Base-by-base conservation (phyloP, 1,140 invertebrate species). In the Drosophila pseudoobscura region DNA sequence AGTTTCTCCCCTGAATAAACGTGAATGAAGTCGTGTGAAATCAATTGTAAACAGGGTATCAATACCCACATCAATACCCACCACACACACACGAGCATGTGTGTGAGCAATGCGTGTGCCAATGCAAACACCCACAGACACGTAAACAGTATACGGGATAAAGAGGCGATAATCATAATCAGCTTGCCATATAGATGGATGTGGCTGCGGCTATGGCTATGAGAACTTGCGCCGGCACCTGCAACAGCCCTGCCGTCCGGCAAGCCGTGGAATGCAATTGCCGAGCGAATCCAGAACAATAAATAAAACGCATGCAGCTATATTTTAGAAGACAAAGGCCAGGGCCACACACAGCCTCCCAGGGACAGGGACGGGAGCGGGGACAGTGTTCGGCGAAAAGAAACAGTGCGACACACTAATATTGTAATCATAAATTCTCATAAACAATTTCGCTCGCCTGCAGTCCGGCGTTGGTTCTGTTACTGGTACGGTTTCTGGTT, bases 401-500 rank as follows among this genome's bases (percentile, higher is more conserved):
- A 78, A 78, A 68, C 74, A 82, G 69, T 88, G 79, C 79, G 78
- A 88, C 83, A 88, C 72, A 83, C 84, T 83, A 88, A 88, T 88
- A 88, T 88, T 88, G 83, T 88, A 88, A 88, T 88, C 78, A 88
- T 88, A 88, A 88, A 88, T 88, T 88, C 79, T 79, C 84, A 88
- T 88, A 88, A 88, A 88, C 83, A 88, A 88, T 88, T 88, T 87
- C 64, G 66, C 75, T 73, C 45, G 78, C 74, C 76, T 75, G 82
- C 83, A 70, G 59, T 57, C 75, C 68, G 71, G 80, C 69, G 66
- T 51, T 49, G 56, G 9, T 11, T 11, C 3, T 35, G 31, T 35
- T 35, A 8, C 9, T 24, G 11, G 29, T 59, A 68, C 70, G 66
- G 22, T 41, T 64, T 44, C 54, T 66, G 50, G 68, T 54, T 24